Evolutionary conservation across 2,113 vertebrate species (phyloP).

Genomic region (Dromas ardeola): DNA sequence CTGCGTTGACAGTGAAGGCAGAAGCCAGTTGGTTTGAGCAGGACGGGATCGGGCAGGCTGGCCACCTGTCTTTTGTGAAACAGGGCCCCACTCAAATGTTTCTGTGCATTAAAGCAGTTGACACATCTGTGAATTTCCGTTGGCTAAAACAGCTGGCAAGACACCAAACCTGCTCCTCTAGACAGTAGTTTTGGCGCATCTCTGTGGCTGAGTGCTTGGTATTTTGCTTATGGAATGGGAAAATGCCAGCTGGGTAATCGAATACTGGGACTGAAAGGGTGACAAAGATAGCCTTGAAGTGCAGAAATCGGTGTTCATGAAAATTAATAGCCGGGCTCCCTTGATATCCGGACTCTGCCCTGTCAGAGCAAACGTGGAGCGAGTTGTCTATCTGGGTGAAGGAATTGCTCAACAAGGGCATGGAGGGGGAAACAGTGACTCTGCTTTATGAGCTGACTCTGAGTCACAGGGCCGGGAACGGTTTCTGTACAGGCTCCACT

Average conservation of each 20-base stretch:
- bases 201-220: neutral
- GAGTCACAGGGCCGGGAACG: neutral
- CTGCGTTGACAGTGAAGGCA: neutral
- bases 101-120: constrained; percentile 1
- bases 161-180: neutral
- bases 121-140: neutral
- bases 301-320: neutral
- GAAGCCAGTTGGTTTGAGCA: neutral
- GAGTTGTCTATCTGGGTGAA: neutral
- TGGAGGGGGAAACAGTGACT: neutral
- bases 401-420: neutral
- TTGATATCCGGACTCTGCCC: neutral
- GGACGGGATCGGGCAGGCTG: neutral
- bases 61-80: constrained; percentile 15
- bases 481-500: neutral
- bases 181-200: neutral
- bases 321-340: neutral
- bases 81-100: neutral
- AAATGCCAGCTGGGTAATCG: neutral
- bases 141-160: neutral
- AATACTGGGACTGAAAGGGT: neutral
- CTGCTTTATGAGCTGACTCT: neutral
- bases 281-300: constrained; percentile 4
- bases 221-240: constrained; percentile 11
- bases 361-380: neutral